Conservation (phyloP, 2,113 vertebrate species). For the Hassar affinis region DNA sequence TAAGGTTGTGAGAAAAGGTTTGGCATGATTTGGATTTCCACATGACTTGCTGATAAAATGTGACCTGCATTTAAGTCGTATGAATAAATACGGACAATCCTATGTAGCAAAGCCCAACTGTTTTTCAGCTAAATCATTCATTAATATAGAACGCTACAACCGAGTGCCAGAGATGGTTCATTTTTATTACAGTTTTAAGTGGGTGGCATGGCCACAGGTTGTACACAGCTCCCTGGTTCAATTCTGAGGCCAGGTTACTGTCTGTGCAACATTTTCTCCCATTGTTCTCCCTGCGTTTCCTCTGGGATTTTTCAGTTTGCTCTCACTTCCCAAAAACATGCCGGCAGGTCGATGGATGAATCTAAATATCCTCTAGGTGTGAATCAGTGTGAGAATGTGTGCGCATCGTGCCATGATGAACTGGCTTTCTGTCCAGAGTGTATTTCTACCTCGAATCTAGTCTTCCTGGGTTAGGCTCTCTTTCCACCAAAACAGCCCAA, state of each 20-base stretch:
- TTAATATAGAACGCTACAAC: not conserved
- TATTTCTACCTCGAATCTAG: not conserved
- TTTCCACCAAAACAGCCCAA: not conserved
- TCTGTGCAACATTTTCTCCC: not conserved
- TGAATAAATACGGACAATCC: not conserved
- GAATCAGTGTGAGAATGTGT: not conserved
- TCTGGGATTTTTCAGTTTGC: not conserved
- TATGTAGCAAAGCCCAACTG: not conserved
- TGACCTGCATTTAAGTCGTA: not conserved
- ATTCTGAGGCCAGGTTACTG: not conserved
- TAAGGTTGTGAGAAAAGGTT: conserved; percentile 64
- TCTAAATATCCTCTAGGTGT: not conserved
- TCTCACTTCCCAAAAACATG: not conserved
- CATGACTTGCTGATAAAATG: not conserved
- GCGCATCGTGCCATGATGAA: not conserved
- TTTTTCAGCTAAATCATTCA: not conserved
- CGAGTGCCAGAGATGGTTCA: not conserved
- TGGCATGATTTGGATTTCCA: not conserved
- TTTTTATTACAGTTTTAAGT: not conserved
- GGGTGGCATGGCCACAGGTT: too few species aligned
- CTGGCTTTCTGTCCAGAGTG: too few species aligned
- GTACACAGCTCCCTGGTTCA: not conserved
- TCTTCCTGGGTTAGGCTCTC: not conserved
- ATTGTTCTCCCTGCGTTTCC: not conserved
- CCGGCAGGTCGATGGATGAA: not conserved